A percentile compares a stretch with the other conserved stretches of the same genome.
Evolutionary conservation across 2,888 invertebrate genomes (phyloP).

Genomic region (Sclerodermus sp.): DNA sequence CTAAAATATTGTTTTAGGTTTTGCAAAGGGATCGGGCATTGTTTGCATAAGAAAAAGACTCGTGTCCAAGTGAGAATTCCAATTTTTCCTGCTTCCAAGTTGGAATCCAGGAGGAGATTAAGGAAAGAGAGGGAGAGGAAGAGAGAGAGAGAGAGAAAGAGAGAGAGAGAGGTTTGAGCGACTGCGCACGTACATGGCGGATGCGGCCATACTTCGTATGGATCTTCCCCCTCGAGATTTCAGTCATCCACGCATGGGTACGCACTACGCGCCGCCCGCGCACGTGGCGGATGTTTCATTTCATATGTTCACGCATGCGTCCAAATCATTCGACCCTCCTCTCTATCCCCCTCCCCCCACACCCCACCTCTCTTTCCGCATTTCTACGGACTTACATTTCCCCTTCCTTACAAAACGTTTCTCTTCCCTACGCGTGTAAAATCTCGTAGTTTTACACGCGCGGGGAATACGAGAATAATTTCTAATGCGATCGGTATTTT

Average conservation of each 20-base stretch:
- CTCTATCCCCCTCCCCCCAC: constrained; percentile 10
- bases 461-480: too few species aligned
- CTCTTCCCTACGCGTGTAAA: too few species aligned
- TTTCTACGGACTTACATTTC: too few species aligned
- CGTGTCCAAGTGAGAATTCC: too few species aligned
- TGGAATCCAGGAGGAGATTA: constrained; percentile 1
- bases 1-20: too few species aligned
- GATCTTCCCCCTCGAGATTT: constrained; percentile 35
- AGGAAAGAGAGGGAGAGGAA: constrained; percentile 6
- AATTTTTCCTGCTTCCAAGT: too few species aligned
- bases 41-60: too few species aligned
- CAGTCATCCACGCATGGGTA: constrained; percentile 31
- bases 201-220: constrained; percentile 43
- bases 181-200: constrained; percentile 31
- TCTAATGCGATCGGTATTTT: too few species aligned
- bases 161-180: constrained; percentile 2
- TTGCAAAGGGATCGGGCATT: too few species aligned
- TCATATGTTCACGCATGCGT: constrained; percentile 39
- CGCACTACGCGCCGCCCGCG: constrained; percentile 40
- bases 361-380: constrained; percentile 5
- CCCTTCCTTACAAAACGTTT: too few species aligned
- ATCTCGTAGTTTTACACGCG: too few species aligned
- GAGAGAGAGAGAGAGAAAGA: constrained; percentile 19
- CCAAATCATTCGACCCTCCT: constrained; percentile 6
- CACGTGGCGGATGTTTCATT: constrained; percentile 46